Evolutionary conservation across 2,113 vertebrate genomes (phyloP), one percentile per base, ranked within the genome.

Genomic region (Malurus melanocephalus): DNA sequence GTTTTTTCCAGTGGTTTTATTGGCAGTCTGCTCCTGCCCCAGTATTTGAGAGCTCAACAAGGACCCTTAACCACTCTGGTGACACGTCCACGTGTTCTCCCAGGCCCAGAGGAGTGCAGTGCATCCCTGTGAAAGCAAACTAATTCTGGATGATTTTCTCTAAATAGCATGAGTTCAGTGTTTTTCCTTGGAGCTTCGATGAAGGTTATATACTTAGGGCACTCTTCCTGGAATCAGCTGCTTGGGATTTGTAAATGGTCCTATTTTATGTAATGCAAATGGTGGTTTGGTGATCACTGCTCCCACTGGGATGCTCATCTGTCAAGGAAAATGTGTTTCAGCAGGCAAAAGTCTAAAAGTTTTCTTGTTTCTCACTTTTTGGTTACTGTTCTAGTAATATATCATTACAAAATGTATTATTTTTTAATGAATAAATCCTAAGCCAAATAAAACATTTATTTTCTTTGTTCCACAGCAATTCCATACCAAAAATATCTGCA

Each of bases 51-150:
- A 77, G 27, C 15, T 56, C 64, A 52, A 6, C 38, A 15, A 72
- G 78, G 17, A 7, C 12, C 10, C 35, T 65, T 7, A 9, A 42
- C 7, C 17, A 9, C 27, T 42, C 46, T 1, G 33, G 46, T 9
- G 32, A 8, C 6, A 7, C 4, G 28, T 26, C 55, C 62, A 7
- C 1, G 0, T 13, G 7, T 16, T 10, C 19, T 51, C 20, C 27
- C 61, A 74, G 1, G 12, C 52, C 13, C 24, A 11, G 32, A 6
- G 49, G 43, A 62, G 59, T 55, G 61, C 74, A 45, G 42, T 26
- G 32, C 42, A 32, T 28, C 15, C 9, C 55, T 71, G 14, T 12
- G 35, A 73, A 43, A 43, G 67, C 26, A 76, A 90, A 35, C 27
- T 8, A 4, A 49, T 78, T 51, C 56, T 74, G 51, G 33, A 14